Conservation (phyloP, 92 coral and sea anemone species). For the Siderastrea radians region DNA sequence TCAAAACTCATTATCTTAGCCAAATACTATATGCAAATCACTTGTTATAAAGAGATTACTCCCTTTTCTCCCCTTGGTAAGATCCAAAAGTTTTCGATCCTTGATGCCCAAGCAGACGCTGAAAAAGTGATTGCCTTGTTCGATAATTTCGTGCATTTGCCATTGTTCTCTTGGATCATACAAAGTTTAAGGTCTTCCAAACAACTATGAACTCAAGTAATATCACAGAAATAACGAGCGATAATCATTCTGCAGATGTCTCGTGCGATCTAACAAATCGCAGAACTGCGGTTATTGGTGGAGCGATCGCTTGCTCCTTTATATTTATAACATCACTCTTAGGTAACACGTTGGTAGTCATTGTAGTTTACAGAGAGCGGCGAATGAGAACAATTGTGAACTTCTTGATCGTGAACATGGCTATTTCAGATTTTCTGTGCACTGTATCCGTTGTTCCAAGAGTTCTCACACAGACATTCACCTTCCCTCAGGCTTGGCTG, state of each 20-base stretch:
- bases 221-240: background rate
- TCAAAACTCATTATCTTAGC: background rate
- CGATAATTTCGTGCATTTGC: too few relatives aligned
- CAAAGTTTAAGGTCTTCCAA: background rate
- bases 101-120: too few relatives aligned
- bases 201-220: background rate
- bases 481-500: slow-evolving; percentile 20
- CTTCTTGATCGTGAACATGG: slow-evolving; percentile 47
- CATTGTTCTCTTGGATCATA: background rate
- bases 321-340: slow-evolving; percentile 19
- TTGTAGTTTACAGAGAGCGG: slow-evolving; percentile 26
- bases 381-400: slow-evolving; percentile 44
- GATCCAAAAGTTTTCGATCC: too few relatives aligned
- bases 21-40: background rate
- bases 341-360: slow-evolving; percentile 26
- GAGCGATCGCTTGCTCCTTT: background rate
- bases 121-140: too few relatives aligned
- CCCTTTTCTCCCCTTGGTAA: background rate
- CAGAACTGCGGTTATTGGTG: slow-evolving; percentile 4
- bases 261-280: background rate
- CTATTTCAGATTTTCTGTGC: slow-evolving; percentile 38
- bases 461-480: slow-evolving; percentile 22
- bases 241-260: background rate
- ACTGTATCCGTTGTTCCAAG: slow-evolving; percentile 33
- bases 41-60: background rate